Percentiles rank a stretch among this genome's conserved stretches.
These are phyloP conservation scores for Anguilla rostrata DNA, from an alignment of 2,113 vertebrate genomes.

Conservation along the genomic window DNA sequence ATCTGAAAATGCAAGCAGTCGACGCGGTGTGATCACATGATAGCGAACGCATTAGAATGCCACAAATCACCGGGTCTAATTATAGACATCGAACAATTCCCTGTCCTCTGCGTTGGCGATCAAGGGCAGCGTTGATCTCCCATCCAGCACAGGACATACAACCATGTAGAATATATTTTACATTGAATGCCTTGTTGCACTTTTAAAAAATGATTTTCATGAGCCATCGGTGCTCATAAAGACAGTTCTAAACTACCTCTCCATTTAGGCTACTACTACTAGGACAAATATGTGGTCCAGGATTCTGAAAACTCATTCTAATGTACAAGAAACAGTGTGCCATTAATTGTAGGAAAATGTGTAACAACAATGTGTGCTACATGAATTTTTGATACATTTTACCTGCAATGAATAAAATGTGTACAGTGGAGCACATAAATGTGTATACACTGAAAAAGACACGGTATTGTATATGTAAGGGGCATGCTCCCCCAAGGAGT, in stretches of 20 bases:
- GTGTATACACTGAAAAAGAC: too few species aligned
- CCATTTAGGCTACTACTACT: not conserved
- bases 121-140: not conserved
- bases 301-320: not conserved
- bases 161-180: not conserved
- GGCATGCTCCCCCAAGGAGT: not conserved
- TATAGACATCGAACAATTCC: conserved; percentile 20
- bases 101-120: not conserved
- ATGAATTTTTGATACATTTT: not conserved
- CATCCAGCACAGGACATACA: not conserved
- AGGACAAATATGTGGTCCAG: not conserved
- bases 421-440: not conserved
- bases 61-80: conserved; percentile 20
- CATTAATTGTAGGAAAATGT: not conserved
- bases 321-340: not conserved
- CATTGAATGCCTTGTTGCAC: not conserved
- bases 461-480: too few species aligned
- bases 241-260: not conserved
- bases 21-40: conserved; percentile 25
- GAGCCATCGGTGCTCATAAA: not conserved
- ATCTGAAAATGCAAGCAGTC: conserved; percentile 37
- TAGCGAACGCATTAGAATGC: conserved; percentile 29
- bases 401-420: not conserved
- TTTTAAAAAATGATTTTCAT: not conserved
- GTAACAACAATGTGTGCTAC: not conserved